Evolutionary conservation across 1,140 invertebrate genomes (phyloP).

Genomic region (Drosophila auraria): DNA sequence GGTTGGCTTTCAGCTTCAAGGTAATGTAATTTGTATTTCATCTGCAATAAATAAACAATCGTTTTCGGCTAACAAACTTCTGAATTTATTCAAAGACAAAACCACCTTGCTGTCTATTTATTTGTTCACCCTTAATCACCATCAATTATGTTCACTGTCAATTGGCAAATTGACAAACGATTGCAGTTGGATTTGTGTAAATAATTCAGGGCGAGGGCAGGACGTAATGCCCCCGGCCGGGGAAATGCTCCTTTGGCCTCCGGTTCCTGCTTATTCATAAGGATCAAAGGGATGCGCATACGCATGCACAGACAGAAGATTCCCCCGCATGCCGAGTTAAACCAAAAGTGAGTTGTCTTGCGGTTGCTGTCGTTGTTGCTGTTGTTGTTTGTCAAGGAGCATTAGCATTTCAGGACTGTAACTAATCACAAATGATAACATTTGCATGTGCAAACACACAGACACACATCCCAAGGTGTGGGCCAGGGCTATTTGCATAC

Average conservation of each 20-base stretch:
- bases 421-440: conserved; percentile 84
- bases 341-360: conserved; percentile 61
- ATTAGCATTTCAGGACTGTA: conserved; percentile 76
- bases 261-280: conserved; percentile 40
- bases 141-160: conserved; percentile 66
- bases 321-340: conserved; percentile 15
- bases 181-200: conserved; percentile 54
- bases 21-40: conserved; percentile 14
- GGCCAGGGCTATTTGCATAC: conserved; percentile 73
- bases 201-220: conserved; percentile 31
- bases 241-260: conserved; percentile 16
- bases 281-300: conserved; percentile 18
- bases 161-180: conserved; percentile 59
- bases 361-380: conserved; percentile 30
- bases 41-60: conserved; percentile 8
- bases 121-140: conserved; percentile 31
- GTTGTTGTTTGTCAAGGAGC: conserved; percentile 41
- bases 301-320: conserved; percentile 11
- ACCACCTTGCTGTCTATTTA: conserved; percentile 6
- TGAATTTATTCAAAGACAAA: conserved; percentile 11
- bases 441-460: conserved; percentile 70
- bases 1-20: background rate
- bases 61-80: conserved; percentile 3
- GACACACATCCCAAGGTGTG: background rate
- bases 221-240: conserved; percentile 18